A percentile compares a stretch with the other conserved stretches of the same genome.
Evolutionary conservation across 2,113 vertebrate genomes (phyloP).

Genomic region (Rhea americana): DNA sequence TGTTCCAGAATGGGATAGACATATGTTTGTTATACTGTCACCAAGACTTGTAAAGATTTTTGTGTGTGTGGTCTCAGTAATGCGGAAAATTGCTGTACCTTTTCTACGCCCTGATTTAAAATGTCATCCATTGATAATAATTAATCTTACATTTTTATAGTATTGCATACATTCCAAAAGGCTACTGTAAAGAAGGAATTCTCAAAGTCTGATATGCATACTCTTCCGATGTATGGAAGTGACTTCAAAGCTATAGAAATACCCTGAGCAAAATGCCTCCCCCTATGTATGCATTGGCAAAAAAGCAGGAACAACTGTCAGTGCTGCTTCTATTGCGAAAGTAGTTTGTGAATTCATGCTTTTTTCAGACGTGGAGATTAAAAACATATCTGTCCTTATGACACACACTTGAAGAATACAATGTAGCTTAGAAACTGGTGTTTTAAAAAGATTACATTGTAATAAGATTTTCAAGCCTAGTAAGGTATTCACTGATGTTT

Average conservation of each 20-base stretch:
- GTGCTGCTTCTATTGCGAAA: slow-evolving; percentile 7
- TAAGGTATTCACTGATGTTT: neutral
- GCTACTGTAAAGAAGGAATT: neutral
- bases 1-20: neutral
- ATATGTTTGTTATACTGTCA: neutral
- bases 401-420: neutral
- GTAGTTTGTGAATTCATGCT: neutral
- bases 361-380: slow-evolving; percentile 13
- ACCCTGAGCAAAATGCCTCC: neutral
- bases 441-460: neutral
- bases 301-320: slow-evolving; percentile 20
- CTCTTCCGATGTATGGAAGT: neutral
- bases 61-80: neutral
- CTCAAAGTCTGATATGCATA: neutral
- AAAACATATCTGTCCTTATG: neutral
- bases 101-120: neutral
- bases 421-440: neutral
- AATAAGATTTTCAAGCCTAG: neutral
- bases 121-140: neutral
- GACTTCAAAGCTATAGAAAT: neutral
- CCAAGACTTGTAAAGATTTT: neutral
- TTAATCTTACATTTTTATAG: neutral
- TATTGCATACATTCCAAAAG: neutral
- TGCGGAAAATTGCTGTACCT: neutral
- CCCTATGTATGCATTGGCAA: neutral